phyloP scores from a whole-genome alignment of 2,888 invertebrate species.

The Caenorhabditis sp. region DNA sequence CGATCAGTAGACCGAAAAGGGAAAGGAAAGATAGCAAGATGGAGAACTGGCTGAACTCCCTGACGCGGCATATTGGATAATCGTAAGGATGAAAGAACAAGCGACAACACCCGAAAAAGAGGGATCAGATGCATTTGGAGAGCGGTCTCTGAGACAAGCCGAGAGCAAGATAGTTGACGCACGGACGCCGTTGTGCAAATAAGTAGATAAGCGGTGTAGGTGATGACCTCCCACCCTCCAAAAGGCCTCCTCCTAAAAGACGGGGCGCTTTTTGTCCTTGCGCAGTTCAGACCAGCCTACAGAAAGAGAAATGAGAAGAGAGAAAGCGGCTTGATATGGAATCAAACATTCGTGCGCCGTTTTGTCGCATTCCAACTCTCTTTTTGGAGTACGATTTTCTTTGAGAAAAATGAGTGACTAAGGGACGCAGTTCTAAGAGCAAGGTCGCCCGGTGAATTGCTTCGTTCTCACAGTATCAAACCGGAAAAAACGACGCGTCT shows the following conservation, averaged over 20 bases:
- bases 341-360: slow-evolving; percentile 59
- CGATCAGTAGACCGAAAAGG: slow-evolving; percentile 52
- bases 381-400: slow-evolving; percentile 40
- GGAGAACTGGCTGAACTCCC: slow-evolving; percentile 15
- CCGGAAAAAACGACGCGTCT: slow-evolving; percentile 8
- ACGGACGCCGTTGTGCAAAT: slow-evolving; percentile 61
- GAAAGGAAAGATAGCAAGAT: slow-evolving; percentile 15
- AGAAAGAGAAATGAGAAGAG: slow-evolving; percentile 40
- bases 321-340: slow-evolving; percentile 60
- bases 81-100: slow-evolving; percentile 33
- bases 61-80: slow-evolving; percentile 24
- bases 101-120: slow-evolving; percentile 40
- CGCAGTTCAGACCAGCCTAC: background rate
- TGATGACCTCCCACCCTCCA: slow-evolving; percentile 58
- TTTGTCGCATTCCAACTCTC: slow-evolving; percentile 31
- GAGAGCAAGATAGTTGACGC: slow-evolving; percentile 61
- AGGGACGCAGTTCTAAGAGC: slow-evolving; percentile 15
- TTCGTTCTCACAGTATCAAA: slow-evolving; percentile 35
- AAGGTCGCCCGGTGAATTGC: slow-evolving; percentile 36
- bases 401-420: slow-evolving; percentile 12
- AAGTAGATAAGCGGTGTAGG: slow-evolving; percentile 60
- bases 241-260: slow-evolving; percentile 42
- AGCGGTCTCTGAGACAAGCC: slow-evolving; percentile 41
- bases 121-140: slow-evolving; percentile 61
- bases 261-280: slow-evolving; percentile 51